A percentile compares a stretch with the other conserved stretches of the same genome.
phyloP scores from a whole-genome alignment of 2,888 invertebrate species.

The Cantharis rufa region DNA sequence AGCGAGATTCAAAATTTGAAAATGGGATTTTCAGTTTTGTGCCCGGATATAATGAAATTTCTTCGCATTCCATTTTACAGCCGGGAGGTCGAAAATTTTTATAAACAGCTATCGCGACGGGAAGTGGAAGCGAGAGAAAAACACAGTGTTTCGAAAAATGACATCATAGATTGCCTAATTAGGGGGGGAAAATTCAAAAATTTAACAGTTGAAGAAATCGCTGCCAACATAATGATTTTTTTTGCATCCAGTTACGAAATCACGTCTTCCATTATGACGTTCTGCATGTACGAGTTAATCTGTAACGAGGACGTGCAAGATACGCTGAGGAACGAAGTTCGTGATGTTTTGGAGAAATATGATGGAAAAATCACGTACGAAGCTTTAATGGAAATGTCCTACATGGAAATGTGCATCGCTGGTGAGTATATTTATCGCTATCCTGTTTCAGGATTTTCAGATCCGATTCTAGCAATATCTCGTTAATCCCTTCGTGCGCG shows the following conservation, averaged over 20 bases:
- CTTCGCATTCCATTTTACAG: background rate
- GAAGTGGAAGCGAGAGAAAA: background rate
- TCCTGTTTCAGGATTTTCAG: too few relatives aligned
- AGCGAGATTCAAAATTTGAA: background rate
- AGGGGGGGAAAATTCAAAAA: background rate
- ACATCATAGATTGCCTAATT: conserved; percentile 8
- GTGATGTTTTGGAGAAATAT: conserved; percentile 47
- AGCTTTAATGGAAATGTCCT: conserved; percentile 56
- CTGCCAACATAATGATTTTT: conserved; percentile 42
- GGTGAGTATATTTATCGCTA: too few relatives aligned
- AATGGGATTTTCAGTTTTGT: background rate
- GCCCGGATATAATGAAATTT: background rate
- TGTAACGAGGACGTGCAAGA: conserved; percentile 55
- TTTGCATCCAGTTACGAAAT: conserved; percentile 51
- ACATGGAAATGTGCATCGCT: conserved; percentile 55
- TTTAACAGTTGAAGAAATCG: conserved; percentile 24
- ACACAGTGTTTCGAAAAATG: background rate
- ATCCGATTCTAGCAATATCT: too few relatives aligned
- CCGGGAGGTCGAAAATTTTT: background rate
- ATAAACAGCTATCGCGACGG: background rate
- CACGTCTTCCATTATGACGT: conserved; percentile 52
- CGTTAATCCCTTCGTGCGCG: too few relatives aligned
- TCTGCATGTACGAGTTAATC: conserved; percentile 58
- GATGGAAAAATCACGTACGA: conserved; percentile 56
- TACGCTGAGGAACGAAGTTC: conserved; percentile 53